phyloP scores from a whole-genome alignment of 2,888 invertebrate genomes.

The Thyatira batis region DNA sequence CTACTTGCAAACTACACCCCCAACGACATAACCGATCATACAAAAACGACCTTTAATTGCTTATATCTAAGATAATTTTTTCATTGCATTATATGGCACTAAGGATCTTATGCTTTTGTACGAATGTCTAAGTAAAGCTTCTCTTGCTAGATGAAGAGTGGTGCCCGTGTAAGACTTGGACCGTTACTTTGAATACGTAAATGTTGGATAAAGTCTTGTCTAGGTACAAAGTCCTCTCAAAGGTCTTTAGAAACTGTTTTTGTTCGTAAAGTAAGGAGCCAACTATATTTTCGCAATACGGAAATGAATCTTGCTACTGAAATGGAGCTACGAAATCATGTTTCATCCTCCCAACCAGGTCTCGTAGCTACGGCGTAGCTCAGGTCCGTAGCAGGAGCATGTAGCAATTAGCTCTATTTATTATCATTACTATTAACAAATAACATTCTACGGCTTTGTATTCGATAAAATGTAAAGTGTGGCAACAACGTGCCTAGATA shows the following conservation, averaged over 20 bases:
- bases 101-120: conserved; percentile 17
- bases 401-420: background rate
- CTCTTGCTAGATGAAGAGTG: conserved; percentile 65
- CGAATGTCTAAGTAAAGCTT: conserved; percentile 54
- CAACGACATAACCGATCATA: background rate
- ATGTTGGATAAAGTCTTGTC: conserved; percentile 56
- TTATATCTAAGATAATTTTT: conserved; percentile 12
- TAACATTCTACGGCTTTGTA: background rate
- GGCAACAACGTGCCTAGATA: background rate
- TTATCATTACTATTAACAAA: background rate
- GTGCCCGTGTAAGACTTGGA: conserved; percentile 62
- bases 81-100: background rate
- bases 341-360: background rate
- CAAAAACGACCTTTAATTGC: conserved; percentile 20
- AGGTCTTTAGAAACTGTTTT: conserved; percentile 27
- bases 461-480: too few relatives aligned
- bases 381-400: background rate
- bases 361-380: background rate
- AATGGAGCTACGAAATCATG: background rate
- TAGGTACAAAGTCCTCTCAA: conserved; percentile 42
- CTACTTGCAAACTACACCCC: conserved; percentile 12
- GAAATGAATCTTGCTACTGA: background rate
- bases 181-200: conserved; percentile 70
- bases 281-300: conserved; percentile 18
- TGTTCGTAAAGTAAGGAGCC: conserved; percentile 20